phyloP scores from a whole-genome alignment of 2,797 vertebrate genomes.

The Masticophis lateralis region DNA sequence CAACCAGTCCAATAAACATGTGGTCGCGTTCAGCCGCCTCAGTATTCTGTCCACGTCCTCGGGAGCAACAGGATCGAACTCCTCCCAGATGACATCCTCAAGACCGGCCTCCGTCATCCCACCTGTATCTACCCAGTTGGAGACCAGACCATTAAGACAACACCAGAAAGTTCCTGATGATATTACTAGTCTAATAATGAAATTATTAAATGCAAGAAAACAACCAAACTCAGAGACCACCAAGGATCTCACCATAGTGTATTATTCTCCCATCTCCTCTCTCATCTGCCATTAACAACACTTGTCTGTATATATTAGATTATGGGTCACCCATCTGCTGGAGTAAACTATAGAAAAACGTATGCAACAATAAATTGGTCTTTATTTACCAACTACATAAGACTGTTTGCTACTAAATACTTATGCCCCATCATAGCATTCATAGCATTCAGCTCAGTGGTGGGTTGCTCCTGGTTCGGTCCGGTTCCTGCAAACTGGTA shows the following conservation, averaged over 20 bases:
- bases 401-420: background rate
- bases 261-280: background rate
- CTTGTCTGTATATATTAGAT: background rate
- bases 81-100: too few relatives aligned
- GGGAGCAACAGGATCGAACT: too few relatives aligned
- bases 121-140: too few relatives aligned
- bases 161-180: too few relatives aligned
- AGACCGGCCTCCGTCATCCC: too few relatives aligned
- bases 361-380: background rate
- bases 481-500: too few relatives aligned
- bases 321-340: background rate
- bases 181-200: background rate
- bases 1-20: too few relatives aligned
- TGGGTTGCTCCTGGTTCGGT: too few relatives aligned
- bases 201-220: background rate
- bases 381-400: background rate
- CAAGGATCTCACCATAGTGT: background rate
- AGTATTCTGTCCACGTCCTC: too few relatives aligned
- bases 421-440: background rate
- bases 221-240: background rate
- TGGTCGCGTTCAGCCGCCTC: too few relatives aligned
- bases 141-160: too few relatives aligned
- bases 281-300: background rate
- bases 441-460: background rate
- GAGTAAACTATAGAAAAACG: background rate